A percentile compares a stretch with the other conserved stretches of the same genome.
These are phyloP conservation scores for Embidobia sp. DNA, from an alignment of 2,888 invertebrate species.

Conservation along the genomic window DNA sequence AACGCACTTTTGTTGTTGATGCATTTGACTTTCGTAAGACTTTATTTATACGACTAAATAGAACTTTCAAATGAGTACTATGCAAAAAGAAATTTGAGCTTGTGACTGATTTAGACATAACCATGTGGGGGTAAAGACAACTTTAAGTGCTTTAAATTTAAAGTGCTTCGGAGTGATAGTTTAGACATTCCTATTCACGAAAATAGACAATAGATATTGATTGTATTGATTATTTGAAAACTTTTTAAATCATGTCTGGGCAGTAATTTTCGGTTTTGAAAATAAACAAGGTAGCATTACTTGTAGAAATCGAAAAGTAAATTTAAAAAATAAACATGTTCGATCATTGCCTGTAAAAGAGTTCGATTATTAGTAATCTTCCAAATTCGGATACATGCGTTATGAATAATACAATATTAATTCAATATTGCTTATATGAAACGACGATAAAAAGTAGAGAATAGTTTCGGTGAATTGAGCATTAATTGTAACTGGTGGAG, in stretches of 20 bases:
- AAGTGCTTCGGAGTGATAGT: slow-evolving; percentile 43
- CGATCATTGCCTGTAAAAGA: slow-evolving; percentile 51
- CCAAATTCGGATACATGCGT: slow-evolving; percentile 22
- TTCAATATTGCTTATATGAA: not conserved
- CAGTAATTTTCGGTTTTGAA: slow-evolving; percentile 26
- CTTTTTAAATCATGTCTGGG: slow-evolving; percentile 4
- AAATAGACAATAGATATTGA: slow-evolving; percentile 33
- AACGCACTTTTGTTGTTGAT: slow-evolving; percentile 17
- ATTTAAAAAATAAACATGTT: slow-evolving; percentile 28
- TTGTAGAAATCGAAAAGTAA: slow-evolving; percentile 18
- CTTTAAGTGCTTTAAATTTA: slow-evolving; percentile 30
- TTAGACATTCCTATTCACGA: slow-evolving; percentile 39
- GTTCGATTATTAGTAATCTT: slow-evolving; percentile 37
- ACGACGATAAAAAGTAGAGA: slow-evolving; percentile 5
- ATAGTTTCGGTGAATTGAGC: not conserved
- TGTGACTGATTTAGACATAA: slow-evolving; percentile 9
- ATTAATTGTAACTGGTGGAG: too few relatives aligned
- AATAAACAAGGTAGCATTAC: slow-evolving; percentile 7
- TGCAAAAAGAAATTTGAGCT: not conserved
- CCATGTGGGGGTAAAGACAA: not conserved
- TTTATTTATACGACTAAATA: slow-evolving; percentile 26
- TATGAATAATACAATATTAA: slow-evolving; percentile 5
- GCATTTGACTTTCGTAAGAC: slow-evolving; percentile 32
- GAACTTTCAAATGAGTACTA: not conserved
- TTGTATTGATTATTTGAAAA: not conserved